Evolutionary conservation across 2,888 invertebrate genomes (phyloP), one percentile per base, ranked within the genome.

Genomic region (Zaprionus lineosus): DNA sequence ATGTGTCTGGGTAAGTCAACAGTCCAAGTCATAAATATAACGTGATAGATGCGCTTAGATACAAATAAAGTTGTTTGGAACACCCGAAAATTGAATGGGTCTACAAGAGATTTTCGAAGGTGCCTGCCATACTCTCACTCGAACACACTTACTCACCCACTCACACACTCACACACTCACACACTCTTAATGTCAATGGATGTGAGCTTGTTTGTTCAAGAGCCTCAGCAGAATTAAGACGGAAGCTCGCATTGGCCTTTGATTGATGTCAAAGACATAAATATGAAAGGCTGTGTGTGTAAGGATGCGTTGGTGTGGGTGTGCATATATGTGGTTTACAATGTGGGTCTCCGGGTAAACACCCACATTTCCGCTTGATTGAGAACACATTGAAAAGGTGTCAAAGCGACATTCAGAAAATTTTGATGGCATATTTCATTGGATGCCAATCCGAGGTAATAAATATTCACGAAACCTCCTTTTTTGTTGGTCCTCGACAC

Each of bases 371-470:
- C 58, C 75, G 76, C 69, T 60, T 79, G 69, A 83, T 75, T 83
- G 86, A 65, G 75, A 63, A 44, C 81, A 61, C 63, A 75, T 59
- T 71, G 62, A 56, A 63, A 59, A 78, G 79, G 78, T 85, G 78
- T 85, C 76, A 58, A 47, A 47, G 21, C 72, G 64, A 65, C 72
- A 79, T 43, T 36, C 76, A 75, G 79, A 75, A 86, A 72, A 72
- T 85, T 85, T 69, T 72, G 84, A 83, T 83, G 63, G 69, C 65
- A 75, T 83, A 83, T 79, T 83, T 85, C 72, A 85, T 72, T 85
- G 50, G 76, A 66, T 59, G 84, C 57, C 81, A 72, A 71, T 67
- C 51, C 47, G 7, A 3, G 51, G 50, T 76, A 83, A 79, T 79
- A 85, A 83, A 79, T 79, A 66, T 85, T 74, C 56, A 55, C 62